Evolutionary conservation across 2,113 vertebrate species (phyloP), one percentile per base, ranked within the genome.

Genomic region (Grallaria varia): DNA sequence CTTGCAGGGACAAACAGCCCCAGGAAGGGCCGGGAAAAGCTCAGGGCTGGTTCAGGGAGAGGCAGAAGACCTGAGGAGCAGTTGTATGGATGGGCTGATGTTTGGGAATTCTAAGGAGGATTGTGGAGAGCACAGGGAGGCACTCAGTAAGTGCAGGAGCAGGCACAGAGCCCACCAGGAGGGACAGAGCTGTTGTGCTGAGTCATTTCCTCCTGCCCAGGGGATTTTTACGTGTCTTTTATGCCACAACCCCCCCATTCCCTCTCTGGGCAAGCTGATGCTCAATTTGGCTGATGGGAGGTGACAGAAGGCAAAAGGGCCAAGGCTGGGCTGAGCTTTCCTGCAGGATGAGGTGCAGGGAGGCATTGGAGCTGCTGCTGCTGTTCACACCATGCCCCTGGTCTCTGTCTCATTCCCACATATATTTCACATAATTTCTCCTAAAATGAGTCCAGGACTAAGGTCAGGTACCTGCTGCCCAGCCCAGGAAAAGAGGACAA

Each of bases 161-260:
- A n/a, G 75, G 42, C 8, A 2, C 10, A 28, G 62, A 84, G 35
- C 40, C 40, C 84, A 68, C 80, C 14, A 35, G 92, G 31, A 85
- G 55, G 44, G 79, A 67, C 83, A 79, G 68, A 35, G 33, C 56
- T 55, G 63, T 37, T 59, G 86, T 55, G 80, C 92, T 4, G 17
- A 93, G 63, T 84, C 89, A 95, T 81, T 78, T 78, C 80, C 90
- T 77, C 86, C 80, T 95, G 52, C 87, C 91, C 76, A 5, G 59
- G 40, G 42, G 91, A 39, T 31, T 77, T 76, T 80, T 23, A 49
- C 14, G 9, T 84, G 7, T 14, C 69, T 67, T 68, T 82, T 45
- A 14, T 25, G 78, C 49, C 23, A 45, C 81, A 35, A n/a, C 59
- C 64, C 39, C 35, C 22, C 40, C 66, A 25, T 17, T 22, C 40